These are phyloP conservation scores for Sandelia bainsii DNA, from an alignment of 2,797 vertebrate genomes.

Conservation along the genomic window DNA sequence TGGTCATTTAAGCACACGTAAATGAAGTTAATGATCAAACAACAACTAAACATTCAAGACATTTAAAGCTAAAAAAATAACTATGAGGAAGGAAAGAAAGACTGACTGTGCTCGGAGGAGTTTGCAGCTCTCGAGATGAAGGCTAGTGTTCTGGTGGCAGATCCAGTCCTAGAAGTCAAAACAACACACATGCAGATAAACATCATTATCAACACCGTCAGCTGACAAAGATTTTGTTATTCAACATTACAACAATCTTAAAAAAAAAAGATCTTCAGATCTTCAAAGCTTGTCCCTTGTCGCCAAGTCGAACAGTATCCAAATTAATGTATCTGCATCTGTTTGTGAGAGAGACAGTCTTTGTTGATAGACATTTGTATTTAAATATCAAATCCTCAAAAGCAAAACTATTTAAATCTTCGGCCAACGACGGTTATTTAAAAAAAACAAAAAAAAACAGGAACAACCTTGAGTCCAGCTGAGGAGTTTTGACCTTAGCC, in stretches of 20 bases:
- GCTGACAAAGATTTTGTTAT: background rate
- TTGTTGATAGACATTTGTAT: background rate
- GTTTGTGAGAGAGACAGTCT: background rate
- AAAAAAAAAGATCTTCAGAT: background rate
- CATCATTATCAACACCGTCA: background rate
- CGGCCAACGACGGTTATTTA: background rate
- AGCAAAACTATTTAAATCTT: background rate
- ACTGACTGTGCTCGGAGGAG: slow-evolving; percentile 89
- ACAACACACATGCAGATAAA: slow-evolving; percentile 27
- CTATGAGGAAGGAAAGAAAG: background rate
- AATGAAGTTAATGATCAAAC: background rate
- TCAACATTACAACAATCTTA: slow-evolving; percentile 1
- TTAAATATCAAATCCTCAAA: background rate
- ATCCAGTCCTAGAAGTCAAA: slow-evolving; percentile 90
- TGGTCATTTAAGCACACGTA: background rate
- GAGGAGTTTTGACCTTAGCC: background rate
- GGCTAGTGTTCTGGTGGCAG: slow-evolving; percentile 89
- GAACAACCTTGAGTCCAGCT: background rate
- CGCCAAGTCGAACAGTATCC: background rate
- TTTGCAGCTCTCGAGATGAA: slow-evolving; percentile 91
- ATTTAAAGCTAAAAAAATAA: background rate
- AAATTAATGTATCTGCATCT: background rate
- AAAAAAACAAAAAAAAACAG: background rate
- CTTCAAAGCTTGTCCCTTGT: no score
- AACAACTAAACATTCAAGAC: background rate